Conservation (phyloP, 2,888 invertebrate genomes). For the Diarsia dahlii region DNA sequence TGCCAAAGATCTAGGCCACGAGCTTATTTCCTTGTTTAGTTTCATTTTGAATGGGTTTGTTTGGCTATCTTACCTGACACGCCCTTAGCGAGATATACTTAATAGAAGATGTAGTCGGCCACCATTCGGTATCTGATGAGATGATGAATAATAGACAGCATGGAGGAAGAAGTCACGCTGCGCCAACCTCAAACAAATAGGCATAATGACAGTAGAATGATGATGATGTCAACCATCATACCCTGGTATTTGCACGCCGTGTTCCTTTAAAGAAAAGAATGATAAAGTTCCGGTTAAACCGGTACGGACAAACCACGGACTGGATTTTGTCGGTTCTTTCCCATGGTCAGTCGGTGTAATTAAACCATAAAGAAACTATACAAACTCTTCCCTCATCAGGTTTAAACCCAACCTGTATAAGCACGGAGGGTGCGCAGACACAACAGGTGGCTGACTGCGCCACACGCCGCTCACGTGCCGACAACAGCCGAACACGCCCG, state of each 20-base stretch:
- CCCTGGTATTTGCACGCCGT: no score
- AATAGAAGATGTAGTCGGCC: not conserved
- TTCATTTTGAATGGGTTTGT: no score
- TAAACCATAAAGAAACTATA: not conserved
- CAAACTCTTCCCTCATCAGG: not conserved
- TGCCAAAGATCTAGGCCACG: no score
- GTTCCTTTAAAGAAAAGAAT: not conserved
- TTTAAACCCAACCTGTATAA: slow-evolving; percentile 69
- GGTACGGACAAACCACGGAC: not conserved
- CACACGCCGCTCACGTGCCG: slow-evolving; percentile 72
- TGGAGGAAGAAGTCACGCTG: not conserved
- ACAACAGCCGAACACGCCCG: slow-evolving; percentile 48
- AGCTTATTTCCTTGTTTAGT: no score
- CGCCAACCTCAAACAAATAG: no score
- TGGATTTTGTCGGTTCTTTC: not conserved
- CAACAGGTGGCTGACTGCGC: slow-evolving; percentile 76
- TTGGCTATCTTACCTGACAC: not conserved
- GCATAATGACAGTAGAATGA: no score
- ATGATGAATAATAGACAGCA: not conserved
- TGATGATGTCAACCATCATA: no score
- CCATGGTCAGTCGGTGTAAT: not conserved
- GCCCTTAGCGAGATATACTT: no score
- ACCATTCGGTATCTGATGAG: not conserved
- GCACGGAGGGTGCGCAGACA: slow-evolving; percentile 67
- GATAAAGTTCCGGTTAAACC: not conserved